Conservation (phyloP, 1,140 invertebrate species). For the Wasmannia auropunctata region DNA sequence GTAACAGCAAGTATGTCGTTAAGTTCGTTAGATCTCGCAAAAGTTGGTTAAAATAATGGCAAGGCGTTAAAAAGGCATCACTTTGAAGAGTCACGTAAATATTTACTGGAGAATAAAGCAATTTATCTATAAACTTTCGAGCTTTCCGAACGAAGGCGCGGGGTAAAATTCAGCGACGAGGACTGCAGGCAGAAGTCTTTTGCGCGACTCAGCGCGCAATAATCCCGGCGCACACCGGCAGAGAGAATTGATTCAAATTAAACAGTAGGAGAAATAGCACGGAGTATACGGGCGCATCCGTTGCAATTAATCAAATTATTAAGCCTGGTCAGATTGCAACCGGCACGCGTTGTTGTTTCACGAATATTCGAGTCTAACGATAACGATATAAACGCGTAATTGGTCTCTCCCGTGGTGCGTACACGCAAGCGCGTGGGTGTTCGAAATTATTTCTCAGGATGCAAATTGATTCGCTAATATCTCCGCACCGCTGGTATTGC, state of each 20-base stretch:
- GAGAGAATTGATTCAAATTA: slow-evolving; percentile 56
- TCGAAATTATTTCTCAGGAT: slow-evolving; percentile 54
- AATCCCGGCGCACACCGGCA: slow-evolving; percentile 4
- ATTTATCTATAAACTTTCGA: neutral
- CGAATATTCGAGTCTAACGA: slow-evolving; percentile 57
- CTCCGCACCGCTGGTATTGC: neutral
- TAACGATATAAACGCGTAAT: slow-evolving; percentile 45
- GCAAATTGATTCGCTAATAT: slow-evolving; percentile 36
- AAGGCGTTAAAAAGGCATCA: neutral
- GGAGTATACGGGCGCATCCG: slow-evolving; percentile 24
- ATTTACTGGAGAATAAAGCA: neutral
- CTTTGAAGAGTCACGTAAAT: neutral
- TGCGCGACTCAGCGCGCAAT: neutral
- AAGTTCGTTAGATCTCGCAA: neutral
- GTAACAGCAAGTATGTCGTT: neutral
- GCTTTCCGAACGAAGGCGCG: neutral
- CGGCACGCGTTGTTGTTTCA: slow-evolving; percentile 55
- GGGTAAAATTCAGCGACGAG: neutral
- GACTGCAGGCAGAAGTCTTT: neutral
- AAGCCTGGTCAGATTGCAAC: slow-evolving; percentile 47
- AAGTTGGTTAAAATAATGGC: neutral
- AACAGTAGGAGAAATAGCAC: slow-evolving; percentile 2
- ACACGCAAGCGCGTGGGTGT: slow-evolving; percentile 16
- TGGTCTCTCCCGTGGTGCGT: slow-evolving; percentile 42
- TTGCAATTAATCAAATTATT: slow-evolving; percentile 72